These are phyloP conservation scores for Puntigrus tetrazona DNA, from an alignment of 2,113 vertebrate species.

Conservation along the genomic window DNA sequence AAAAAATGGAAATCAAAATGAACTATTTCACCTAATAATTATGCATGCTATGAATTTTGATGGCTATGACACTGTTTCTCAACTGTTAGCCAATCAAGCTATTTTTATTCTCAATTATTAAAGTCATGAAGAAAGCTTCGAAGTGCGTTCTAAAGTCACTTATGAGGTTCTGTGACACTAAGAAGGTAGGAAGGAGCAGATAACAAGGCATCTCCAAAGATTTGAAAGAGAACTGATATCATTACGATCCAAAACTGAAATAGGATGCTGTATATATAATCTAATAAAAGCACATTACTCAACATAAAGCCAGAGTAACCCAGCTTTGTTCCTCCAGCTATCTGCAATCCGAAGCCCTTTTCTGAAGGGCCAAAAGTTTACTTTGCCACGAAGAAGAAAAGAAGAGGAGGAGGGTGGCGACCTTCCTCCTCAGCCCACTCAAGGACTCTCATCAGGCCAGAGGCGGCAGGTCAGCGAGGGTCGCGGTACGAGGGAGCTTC, in stretches of 20 bases:
- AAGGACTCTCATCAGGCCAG: constrained; percentile 19
- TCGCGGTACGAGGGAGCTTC: constrained; percentile 18
- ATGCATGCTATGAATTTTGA: background rate
- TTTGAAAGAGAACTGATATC: background rate
- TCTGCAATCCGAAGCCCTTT: background rate
- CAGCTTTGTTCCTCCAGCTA: background rate
- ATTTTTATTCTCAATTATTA: background rate
- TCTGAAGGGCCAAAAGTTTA: background rate
- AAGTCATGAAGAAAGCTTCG: background rate
- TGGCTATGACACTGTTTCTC: background rate
- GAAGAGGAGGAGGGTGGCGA: constrained; percentile 24
- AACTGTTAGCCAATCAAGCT: background rate
- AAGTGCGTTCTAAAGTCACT: background rate
- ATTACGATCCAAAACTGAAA: constrained; percentile 16
- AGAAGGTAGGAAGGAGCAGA: background rate
- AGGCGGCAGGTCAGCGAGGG: constrained; percentile 24
- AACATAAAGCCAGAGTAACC: background rate
- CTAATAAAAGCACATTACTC: constrained; percentile 15
- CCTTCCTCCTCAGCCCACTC: constrained; percentile 12
- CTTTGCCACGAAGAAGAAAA: background rate
- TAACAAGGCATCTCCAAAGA: background rate
- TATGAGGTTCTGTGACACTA: background rate
- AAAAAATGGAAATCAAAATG: no score
- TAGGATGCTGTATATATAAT: background rate
- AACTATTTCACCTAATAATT: no score